These are phyloP conservation scores for Idris sp. DNA, from an alignment of 1,140 invertebrate genomes.

Conservation along the genomic window DNA sequence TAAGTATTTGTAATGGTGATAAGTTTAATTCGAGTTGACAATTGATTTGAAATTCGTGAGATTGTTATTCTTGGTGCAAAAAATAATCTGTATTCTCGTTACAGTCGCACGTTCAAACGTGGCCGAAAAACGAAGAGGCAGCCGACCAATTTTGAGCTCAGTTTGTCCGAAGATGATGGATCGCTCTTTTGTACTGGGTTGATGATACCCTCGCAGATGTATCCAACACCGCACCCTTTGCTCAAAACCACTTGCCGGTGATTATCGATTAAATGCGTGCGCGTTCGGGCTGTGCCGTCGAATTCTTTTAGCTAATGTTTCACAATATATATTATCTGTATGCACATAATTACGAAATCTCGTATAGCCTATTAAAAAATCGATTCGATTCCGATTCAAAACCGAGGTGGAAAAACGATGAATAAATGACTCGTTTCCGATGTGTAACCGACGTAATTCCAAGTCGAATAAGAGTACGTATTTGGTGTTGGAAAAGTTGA, in stretches of 20 bases:
- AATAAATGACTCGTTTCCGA: too few relatives aligned
- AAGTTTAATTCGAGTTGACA: too few relatives aligned
- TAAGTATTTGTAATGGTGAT: too few relatives aligned
- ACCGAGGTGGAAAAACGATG: too few relatives aligned
- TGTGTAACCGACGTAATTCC: too few relatives aligned
- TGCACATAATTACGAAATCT: constrained; percentile 54
- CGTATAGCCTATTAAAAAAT: too few relatives aligned
- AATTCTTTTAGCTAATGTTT: constrained; percentile 59
- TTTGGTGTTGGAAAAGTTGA: too few relatives aligned
- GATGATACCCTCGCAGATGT: constrained; percentile 66
- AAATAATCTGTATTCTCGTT: constrained; percentile 57
- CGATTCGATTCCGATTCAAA: constrained; percentile 8
- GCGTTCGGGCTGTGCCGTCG: constrained; percentile 56
- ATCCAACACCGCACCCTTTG: constrained; percentile 62
- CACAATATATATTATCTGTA: constrained; percentile 53
- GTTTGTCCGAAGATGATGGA: constrained; percentile 66
- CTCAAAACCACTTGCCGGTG: constrained; percentile 62
- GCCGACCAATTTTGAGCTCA: constrained; percentile 63
- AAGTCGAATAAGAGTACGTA: too few relatives aligned
- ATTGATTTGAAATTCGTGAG: constrained; percentile 3
- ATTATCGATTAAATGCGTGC: constrained; percentile 67
- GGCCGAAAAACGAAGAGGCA: constrained; percentile 47
- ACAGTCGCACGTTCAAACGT: constrained; percentile 60
- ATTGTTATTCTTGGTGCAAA: constrained; percentile 28
- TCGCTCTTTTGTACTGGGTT: constrained; percentile 64